A percentile compares a stretch with the other conserved stretches of the same genome.
phyloP scores from a whole-genome alignment of 2,888 invertebrate species.

The Gari tellinella region DNA sequence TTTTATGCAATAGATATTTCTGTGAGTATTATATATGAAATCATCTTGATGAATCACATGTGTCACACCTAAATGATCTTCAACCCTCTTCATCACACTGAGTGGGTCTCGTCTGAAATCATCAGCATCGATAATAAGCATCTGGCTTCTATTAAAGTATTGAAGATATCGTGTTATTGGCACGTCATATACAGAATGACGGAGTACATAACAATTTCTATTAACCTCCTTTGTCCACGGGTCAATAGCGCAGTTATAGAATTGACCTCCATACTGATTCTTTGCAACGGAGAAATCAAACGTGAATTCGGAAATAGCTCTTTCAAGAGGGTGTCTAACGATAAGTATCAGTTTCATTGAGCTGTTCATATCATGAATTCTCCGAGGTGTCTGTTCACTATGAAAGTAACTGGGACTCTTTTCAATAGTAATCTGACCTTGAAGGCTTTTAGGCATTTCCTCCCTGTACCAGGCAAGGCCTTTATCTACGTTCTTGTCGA shows the following conservation, averaged over 20 bases:
- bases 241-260: slow-evolving; percentile 61
- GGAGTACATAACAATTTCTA: slow-evolving; percentile 83
- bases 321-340: slow-evolving; percentile 96
- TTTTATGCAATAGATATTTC: slow-evolving; percentile 95
- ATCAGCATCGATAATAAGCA: slow-evolving; percentile 92
- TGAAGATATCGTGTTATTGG: slow-evolving; percentile 96
- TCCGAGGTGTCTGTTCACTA: slow-evolving; percentile 95
- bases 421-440: slow-evolving; percentile 96
- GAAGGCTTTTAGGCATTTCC: slow-evolving; percentile 94
- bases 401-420: slow-evolving; percentile 99
- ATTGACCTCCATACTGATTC: slow-evolving; percentile 7
- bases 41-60: slow-evolving; percentile 87
- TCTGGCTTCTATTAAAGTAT: slow-evolving; percentile 94
- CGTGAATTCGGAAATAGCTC: slow-evolving; percentile 98
- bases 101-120: slow-evolving; percentile 71
- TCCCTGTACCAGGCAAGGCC: slow-evolving; percentile 95
- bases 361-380: slow-evolving; percentile 96
- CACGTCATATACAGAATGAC: slow-evolving; percentile 83
- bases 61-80: slow-evolving; percentile 73
- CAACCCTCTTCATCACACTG: slow-evolving; percentile 69
- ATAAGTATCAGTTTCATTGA: slow-evolving; percentile 94
- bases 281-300: slow-evolving; percentile 81
- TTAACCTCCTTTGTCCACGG: slow-evolving; percentile 73
- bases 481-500: slow-evolving; percentile 93
- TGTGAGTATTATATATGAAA: slow-evolving; percentile 97